These are phyloP conservation scores for Pandemis heparana DNA, from an alignment of 2,888 invertebrate species.

Conservation along the genomic window DNA sequence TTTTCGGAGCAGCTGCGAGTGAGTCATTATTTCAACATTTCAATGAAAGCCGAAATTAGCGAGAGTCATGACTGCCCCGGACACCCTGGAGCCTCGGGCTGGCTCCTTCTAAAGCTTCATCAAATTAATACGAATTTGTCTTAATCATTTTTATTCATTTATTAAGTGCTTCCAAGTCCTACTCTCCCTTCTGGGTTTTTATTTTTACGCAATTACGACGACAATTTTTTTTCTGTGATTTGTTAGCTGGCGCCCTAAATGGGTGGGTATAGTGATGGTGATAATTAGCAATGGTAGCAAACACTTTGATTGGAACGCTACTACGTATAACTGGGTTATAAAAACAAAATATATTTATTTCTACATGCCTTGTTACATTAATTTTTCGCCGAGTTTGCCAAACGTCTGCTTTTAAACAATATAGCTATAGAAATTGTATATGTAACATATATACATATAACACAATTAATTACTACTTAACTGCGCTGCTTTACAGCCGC, in stretches of 20 bases:
- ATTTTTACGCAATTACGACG: background rate
- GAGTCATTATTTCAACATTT: background rate
- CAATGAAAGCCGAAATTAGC: background rate
- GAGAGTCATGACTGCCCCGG: background rate
- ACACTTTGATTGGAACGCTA: slow-evolving; percentile 19
- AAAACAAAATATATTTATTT: slow-evolving; percentile 23
- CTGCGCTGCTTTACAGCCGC: background rate
- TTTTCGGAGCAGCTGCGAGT: background rate
- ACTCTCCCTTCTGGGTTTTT: background rate
- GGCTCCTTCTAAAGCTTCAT: background rate
- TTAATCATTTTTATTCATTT: no score
- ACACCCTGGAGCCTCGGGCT: background rate
- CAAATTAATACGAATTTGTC: no score
- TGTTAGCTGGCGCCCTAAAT: slow-evolving; percentile 54
- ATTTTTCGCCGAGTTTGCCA: no score
- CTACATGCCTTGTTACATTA: background rate
- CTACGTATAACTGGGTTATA: slow-evolving; percentile 22
- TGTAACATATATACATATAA: slow-evolving; percentile 2
- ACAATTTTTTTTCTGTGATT: background rate
- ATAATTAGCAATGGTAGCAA: slow-evolving; percentile 43
- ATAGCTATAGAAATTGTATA: background rate
- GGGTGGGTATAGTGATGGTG: slow-evolving; percentile 61
- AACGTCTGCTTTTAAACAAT: no score
- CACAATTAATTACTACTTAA: slow-evolving; percentile 14
- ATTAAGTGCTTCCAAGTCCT: no score